These are phyloP conservation scores for Taxidea taxus DNA, from an alignment of 2,113 vertebrate species.

Conservation along the genomic window DNA sequence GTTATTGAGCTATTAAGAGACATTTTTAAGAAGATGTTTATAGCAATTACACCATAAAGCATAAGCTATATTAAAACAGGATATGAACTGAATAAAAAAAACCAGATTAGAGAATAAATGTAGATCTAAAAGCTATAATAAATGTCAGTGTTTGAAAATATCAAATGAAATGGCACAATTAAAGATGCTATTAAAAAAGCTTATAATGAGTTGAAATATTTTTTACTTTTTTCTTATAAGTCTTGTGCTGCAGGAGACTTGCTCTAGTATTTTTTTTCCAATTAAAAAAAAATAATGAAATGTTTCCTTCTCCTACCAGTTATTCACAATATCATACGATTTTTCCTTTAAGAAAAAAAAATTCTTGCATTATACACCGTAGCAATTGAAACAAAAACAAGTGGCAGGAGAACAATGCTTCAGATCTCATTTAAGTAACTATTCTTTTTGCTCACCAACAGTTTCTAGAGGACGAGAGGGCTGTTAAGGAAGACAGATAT, in stretches of 20 bases:
- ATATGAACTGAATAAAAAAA: background rate
- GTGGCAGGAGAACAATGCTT: slow-evolving; percentile 32
- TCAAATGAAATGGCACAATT: background rate
- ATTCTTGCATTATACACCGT: background rate
- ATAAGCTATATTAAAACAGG: slow-evolving; percentile 32
- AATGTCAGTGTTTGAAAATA: background rate
- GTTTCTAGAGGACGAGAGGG: slow-evolving; percentile 8
- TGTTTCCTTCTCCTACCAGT: background rate
- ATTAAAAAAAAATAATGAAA: background rate
- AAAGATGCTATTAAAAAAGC: background rate
- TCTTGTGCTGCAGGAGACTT: background rate
- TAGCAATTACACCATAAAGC: background rate
- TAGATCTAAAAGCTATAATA: background rate
- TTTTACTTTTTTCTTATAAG: background rate
- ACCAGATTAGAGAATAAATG: background rate
- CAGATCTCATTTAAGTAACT: slow-evolving; percentile 42
- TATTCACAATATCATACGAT: background rate
- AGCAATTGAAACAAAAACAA: slow-evolving; percentile 32
- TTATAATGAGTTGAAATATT: background rate
- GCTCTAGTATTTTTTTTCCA: background rate
- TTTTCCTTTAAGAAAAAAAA: background rate
- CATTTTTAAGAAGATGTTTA: background rate
- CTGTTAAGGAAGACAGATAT: slow-evolving; percentile 58
- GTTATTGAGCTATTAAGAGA: background rate
- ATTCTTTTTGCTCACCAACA: slow-evolving; percentile 57